Conservation (phyloP, 1,140 invertebrate genomes). For the Neodiprion virginianus region DNA sequence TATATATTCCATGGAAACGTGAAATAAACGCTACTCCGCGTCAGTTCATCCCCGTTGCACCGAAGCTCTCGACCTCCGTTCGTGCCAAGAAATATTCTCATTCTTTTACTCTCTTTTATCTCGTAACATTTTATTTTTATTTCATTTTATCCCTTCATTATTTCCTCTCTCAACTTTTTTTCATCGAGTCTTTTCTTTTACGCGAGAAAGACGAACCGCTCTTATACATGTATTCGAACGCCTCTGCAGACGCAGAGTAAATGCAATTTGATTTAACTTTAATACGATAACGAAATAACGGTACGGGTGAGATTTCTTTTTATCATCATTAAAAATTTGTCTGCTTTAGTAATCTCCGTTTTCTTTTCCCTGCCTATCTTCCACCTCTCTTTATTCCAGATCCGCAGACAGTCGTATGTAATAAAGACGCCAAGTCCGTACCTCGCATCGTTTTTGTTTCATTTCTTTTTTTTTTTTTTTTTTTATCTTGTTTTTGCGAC, state of each 20-base stretch:
- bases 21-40: not conserved
- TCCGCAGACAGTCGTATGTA: not conserved
- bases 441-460: too few relatives aligned
- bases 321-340: not conserved
- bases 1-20: not conserved
- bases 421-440: too few relatives aligned
- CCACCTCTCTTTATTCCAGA: not conserved
- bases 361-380: not conserved
- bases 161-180: too few relatives aligned
- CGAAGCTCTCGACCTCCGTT: not conserved
- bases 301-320: too few relatives aligned
- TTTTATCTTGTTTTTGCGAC: too few relatives aligned
- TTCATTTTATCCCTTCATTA: not conserved
- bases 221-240: not conserved
- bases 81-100: slow-evolving; percentile 4
- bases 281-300: not conserved
- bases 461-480: too few relatives aligned
- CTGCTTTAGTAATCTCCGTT: not conserved
- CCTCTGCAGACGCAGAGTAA: not conserved
- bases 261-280: not conserved
- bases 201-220: not conserved
- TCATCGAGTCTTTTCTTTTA: too few relatives aligned
- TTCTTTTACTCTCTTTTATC: not conserved
- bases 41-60: not conserved
- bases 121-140: not conserved